Evolutionary conservation across 1,140 invertebrate species (phyloP).

Genomic region (Caenorhabditis tropicalis): DNA sequence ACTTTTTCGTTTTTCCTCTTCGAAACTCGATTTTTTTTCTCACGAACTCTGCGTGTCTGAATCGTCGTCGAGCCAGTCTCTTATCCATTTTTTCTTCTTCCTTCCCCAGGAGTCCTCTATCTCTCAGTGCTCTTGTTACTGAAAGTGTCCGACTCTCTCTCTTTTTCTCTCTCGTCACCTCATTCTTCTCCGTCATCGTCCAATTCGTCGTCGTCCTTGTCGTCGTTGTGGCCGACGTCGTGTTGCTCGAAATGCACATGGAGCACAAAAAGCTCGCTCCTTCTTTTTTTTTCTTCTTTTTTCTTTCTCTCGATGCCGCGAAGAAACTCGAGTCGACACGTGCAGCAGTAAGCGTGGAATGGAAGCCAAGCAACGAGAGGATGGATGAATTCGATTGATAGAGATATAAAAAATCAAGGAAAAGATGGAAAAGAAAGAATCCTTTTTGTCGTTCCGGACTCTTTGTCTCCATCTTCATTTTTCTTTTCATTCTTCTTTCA

Average conservation of each 20-base stretch:
- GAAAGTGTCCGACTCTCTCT: neutral
- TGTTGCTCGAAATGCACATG: conserved; percentile 19
- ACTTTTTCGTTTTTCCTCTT: neutral
- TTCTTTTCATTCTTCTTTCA: neutral
- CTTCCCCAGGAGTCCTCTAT: no score
- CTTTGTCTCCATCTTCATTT: neutral
- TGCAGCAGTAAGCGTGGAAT: neutral
- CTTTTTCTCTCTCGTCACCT: neutral
- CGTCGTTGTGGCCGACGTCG: neutral
- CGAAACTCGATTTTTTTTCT: neutral
- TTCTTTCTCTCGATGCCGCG: neutral
- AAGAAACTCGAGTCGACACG: neutral
- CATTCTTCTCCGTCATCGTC: neutral
- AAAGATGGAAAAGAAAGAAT: neutral
- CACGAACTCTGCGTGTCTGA: neutral
- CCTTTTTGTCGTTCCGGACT: neutral
- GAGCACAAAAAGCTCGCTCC: conserved; percentile 15
- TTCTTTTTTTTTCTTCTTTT: conserved; percentile 5
- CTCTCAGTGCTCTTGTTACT: neutral
- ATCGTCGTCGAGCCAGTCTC: no score
- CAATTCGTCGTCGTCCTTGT: neutral
- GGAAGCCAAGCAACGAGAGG: neutral
- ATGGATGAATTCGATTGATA: neutral
- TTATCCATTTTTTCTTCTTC: no score
- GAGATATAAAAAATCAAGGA: neutral